These are phyloP conservation scores for Metopia argyrocephala DNA, from an alignment of 2,888 invertebrate genomes.

Conservation along the genomic window DNA sequence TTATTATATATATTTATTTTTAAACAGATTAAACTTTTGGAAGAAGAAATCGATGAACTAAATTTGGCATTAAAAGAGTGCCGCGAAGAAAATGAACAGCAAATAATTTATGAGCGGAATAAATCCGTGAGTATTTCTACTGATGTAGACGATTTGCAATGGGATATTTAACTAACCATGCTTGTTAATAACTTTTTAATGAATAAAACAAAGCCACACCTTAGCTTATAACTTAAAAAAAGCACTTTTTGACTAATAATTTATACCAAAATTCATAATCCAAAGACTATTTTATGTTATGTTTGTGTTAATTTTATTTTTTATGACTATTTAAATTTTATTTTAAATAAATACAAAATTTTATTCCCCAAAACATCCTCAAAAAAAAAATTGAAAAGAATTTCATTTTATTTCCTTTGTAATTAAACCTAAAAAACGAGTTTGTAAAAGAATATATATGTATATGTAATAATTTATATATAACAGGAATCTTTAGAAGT, in stretches of 20 bases:
- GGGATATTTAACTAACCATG: slow-evolving; percentile 67
- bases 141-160: slow-evolving; percentile 70
- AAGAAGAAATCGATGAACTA: slow-evolving; percentile 86
- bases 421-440: no score
- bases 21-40: slow-evolving; percentile 81
- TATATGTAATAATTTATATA: no score
- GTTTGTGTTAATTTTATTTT: slow-evolving; percentile 1
- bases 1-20: not conserved
- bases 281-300: slow-evolving; percentile 23
- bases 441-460: no score
- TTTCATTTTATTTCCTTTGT: no score
- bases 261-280: not conserved
- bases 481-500: slow-evolving; percentile 73
- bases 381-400: not conserved
- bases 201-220: not conserved
- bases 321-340: not conserved
- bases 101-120: slow-evolving; percentile 80
- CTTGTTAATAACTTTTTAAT: slow-evolving; percentile 6
- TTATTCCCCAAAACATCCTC: no score
- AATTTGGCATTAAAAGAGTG: slow-evolving; percentile 82
- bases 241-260: slow-evolving; percentile 21
- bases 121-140: slow-evolving; percentile 81
- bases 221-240: slow-evolving; percentile 21
- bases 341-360: not conserved
- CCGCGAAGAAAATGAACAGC: slow-evolving; percentile 80